Base-by-base conservation (phyloP, 2,888 invertebrate species). In the Pseudococcus jackbeardsleyi region DNA sequence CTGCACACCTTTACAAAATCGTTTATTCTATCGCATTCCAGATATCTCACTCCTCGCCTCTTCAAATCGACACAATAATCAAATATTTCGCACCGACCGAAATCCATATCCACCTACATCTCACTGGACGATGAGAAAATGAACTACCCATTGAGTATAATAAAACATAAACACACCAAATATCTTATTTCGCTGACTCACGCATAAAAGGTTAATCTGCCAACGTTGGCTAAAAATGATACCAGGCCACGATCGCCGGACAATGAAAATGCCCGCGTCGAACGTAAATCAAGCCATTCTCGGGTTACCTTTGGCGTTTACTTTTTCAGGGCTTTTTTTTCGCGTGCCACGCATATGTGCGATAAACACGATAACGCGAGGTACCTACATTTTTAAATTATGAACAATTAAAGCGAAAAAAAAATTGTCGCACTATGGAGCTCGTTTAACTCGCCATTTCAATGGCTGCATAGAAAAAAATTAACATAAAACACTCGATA, bases 101-200 rank as follows among this genome's bases (percentile, higher is more conserved):
- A 82, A 9, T 46, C 5, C 17, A 9, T 46, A 39, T 7, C 11
- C 11, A 33, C 11, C 11, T 50, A 12, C 48, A 12, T 1, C 4
- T n/a, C 7, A 82, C 17, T 46, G 12, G 46, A 82, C 46, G 79
- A 82, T 22, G 46, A 46, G 46, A 82, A 46, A 82, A 82, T 82
- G 17, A 9, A 42, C 42, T 5, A 42, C 1, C 26, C 72, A 33
- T 1, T 19, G 8, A 22, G 79, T 39, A 82, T 39, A 82, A 82
- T 82, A 82, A 82, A 82, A 82, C 79, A 82, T 82, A 82, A 82
- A 82, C 79, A 82, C 46, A 39, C 46, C 46, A 19, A 82, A 82
- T 82, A 82, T 82, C 79, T 82, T 82, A 82, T 82, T 82, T 82
- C 46, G 79, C 79, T 82, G 79, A 82, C 79, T n/a, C 46, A 19